Evolutionary conservation across 23 tunicate species (phyloP).

Genomic region (Ascidia mentula): DNA sequence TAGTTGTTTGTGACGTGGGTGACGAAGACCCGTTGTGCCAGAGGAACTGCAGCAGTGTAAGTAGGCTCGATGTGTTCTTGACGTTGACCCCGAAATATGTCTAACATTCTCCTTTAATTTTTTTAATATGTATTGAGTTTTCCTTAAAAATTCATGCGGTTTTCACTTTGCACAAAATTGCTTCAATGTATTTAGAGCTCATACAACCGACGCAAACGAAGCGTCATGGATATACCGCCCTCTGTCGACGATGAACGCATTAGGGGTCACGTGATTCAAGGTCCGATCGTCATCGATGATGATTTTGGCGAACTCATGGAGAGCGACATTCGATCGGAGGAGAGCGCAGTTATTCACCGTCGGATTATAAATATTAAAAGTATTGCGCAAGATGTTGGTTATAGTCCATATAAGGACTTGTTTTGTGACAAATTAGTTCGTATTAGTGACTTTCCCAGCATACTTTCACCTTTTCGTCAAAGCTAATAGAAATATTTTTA

Average conservation of each 20-base stretch:
- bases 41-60: slow-evolving; percentile 37
- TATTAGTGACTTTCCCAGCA: no score
- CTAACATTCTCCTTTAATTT: no score
- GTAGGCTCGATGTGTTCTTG: background rate
- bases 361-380: background rate
- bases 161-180: no score
- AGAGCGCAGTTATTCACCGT: background rate
- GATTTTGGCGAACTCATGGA: background rate
- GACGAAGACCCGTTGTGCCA: slow-evolving; percentile 39
- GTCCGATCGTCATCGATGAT: slow-evolving; percentile 53
- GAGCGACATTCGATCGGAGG: slow-evolving; percentile 1
- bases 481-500: no score
- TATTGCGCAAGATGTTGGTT: no score
- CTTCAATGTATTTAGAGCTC: no score
- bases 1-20: slow-evolving; percentile 57
- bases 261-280: slow-evolving; percentile 61
- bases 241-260: slow-evolving; percentile 15
- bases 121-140: no score
- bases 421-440: no score
- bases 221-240: background rate
- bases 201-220: background rate
- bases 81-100: no score
- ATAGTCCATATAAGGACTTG: no score
- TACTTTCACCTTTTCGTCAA: no score
- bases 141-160: no score